phyloP scores from a whole-genome alignment of 2,113 vertebrate genomes.

The Caloenas nicobarica region DNA sequence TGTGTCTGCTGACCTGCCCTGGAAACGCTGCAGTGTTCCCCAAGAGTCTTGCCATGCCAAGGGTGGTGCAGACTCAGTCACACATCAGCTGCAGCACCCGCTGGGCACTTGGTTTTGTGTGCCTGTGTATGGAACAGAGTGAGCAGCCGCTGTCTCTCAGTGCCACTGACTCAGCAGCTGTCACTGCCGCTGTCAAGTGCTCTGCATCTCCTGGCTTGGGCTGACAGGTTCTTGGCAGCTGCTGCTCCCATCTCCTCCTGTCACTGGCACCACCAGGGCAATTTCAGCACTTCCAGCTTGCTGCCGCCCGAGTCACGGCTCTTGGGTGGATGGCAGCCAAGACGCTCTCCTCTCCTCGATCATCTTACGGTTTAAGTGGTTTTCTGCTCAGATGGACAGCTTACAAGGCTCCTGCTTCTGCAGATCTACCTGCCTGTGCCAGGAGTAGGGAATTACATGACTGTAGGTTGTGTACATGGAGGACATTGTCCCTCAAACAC shows the following conservation, averaged over 20 bases:
- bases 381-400: not conserved
- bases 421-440: not conserved
- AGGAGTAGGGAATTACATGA: not conserved
- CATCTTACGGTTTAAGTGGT: accelerated
- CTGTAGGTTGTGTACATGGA: not conserved
- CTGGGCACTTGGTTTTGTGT: not conserved
- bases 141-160: no score
- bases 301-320: accelerated
- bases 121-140: no score
- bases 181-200: not conserved
- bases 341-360: accelerated
- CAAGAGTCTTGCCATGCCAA: not conserved
- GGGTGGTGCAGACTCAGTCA: not conserved
- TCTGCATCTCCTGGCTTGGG: not conserved
- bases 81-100: not conserved
- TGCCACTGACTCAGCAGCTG: not conserved
- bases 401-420: not conserved
- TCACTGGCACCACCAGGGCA: not conserved
- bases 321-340: not conserved
- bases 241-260: not conserved
- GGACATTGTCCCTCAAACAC: not conserved
- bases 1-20: not conserved
- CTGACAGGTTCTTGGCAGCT: not conserved
- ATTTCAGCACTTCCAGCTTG: not conserved
- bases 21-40: not conserved